Evolutionary conservation across 1,140 invertebrate genomes (phyloP), one percentile per base, ranked within the genome.

Genomic region (Ostrea denselamellosa): DNA sequence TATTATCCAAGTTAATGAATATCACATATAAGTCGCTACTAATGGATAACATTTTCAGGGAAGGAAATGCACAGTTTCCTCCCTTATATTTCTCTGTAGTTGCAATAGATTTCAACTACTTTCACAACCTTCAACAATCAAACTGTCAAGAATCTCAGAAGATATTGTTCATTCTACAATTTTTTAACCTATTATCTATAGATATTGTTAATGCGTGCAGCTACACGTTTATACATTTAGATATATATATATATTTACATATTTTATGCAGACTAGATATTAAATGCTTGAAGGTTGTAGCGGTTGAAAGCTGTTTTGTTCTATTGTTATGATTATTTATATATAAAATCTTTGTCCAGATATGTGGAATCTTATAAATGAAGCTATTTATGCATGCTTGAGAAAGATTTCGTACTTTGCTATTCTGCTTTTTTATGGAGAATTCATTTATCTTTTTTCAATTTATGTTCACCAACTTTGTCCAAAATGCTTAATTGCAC

Each of bases 401-500:
- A 77, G 28, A 77, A 77, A 14, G 17, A 62, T 62, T 77, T 77
- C 68, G 9, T 77, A 77, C 25, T 77, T 77, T 28, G 68, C 68
- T 77, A 77, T 77, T 77, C 68, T 77, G 68, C 68, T 77, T 77
- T 34, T 25, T 77, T 77, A 28, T 77, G 68, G 68, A 77, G 68
- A 77, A 77, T 77, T 77, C 68, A 77, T 77, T 77, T 77, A 28
- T 77, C 28, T 77, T 77, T 14, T 77, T 77, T 77, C 68, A 77
- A 34, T 77, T 77, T 77, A 34, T 77, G 68, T 77, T 77, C 68
- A 77, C 68, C 68, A 77, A 28, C 68, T 77, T 77, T 77, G 68
- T 77, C 68, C 14, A 34, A 77, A 77, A 77, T 77, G 68, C 68
- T 77, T 77, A 77, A 77, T 77, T 77, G 68, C 68, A 77, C 68